Percentiles rank a stretch among this genome's conserved stretches.
phyloP scores from a whole-genome alignment of 1,140 invertebrate genomes.

The Lucilia cuprina region DNA sequence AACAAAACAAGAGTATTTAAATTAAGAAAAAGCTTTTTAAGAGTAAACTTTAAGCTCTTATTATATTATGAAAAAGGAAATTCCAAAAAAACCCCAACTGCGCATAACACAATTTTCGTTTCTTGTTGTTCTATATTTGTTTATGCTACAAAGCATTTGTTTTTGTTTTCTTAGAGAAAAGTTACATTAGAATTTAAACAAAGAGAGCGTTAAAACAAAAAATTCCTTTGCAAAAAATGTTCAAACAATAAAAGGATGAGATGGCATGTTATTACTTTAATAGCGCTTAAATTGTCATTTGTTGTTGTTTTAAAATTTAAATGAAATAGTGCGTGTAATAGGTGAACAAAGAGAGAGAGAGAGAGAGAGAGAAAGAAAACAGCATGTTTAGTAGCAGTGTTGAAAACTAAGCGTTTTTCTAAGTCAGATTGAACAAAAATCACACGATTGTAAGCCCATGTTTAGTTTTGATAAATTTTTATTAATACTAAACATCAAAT shows the following conservation, averaged over 20 bases:
- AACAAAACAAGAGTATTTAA: not conserved
- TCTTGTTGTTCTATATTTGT: not conserved
- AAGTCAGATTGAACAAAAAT: too few relatives aligned
- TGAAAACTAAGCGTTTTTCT: not conserved
- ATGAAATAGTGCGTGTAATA: not conserved
- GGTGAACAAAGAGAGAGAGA: not conserved
- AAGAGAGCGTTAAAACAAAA: not conserved
- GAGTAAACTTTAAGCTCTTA: not conserved
- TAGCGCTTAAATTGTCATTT: not conserved
- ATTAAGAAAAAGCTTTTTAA: not conserved
- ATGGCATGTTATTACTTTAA: not conserved
- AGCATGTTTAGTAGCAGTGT: not conserved
- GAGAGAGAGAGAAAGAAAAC: too few relatives aligned
- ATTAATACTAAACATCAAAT: too few relatives aligned
- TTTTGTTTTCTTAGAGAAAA: not conserved
- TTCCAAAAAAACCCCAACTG: not conserved
- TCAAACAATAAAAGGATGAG: not conserved
- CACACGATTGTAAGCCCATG: too few relatives aligned
- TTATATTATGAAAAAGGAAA: not conserved
- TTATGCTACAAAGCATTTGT: not conserved
- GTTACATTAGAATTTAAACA: not conserved
- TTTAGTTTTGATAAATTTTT: too few relatives aligned
- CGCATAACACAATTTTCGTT: not conserved
- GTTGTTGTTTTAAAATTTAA: not conserved
- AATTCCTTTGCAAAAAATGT: not conserved